A percentile compares a stretch with the other conserved stretches of the same genome.
Evolutionary conservation across 1,140 invertebrate species (phyloP).

Genomic region (Drosophila leontia): DNA sequence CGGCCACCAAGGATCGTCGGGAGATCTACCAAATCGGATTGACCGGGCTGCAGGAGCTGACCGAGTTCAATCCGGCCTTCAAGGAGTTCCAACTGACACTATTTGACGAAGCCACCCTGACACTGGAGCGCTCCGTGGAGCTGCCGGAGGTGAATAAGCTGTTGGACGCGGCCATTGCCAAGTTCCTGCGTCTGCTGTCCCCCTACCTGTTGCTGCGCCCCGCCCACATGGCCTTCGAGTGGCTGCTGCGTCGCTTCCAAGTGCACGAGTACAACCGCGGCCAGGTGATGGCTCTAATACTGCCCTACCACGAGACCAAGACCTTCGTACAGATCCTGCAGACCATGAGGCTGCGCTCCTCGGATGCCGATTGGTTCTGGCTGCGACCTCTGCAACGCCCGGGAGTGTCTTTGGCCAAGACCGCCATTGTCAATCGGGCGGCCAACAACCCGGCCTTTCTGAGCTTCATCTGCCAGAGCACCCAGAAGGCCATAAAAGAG

Average conservation of each 20-base stretch:
- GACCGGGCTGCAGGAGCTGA: conserved; percentile 93
- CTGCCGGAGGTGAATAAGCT: conserved; percentile 90
- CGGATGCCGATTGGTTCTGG: conserved; percentile 91
- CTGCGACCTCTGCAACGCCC: conserved; percentile 90
- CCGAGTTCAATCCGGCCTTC: conserved; percentile 90
- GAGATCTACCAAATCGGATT: conserved; percentile 94
- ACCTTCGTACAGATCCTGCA: conserved; percentile 94
- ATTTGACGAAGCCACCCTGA: conserved; percentile 90
- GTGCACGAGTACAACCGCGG: conserved; percentile 95
- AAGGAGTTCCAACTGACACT: conserved; percentile 90
- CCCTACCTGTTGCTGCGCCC: conserved; percentile 94
- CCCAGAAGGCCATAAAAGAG: conserved; percentile 88
- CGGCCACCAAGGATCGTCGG: conserved; percentile 92
- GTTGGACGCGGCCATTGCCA: conserved; percentile 91
- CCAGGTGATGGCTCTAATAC: conserved; percentile 91
- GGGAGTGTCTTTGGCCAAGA: conserved; percentile 89
- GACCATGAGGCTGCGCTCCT: conserved; percentile 88
- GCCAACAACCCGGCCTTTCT: conserved; percentile 89
- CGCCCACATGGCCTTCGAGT: conserved; percentile 96
- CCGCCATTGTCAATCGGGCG: conserved; percentile 90
- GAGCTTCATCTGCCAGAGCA: conserved; percentile 90
- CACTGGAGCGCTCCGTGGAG: conserved; percentile 92
- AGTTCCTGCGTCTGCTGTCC: conserved; percentile 92
- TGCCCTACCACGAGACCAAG: conserved; percentile 96
- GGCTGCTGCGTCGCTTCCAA: conserved; percentile 96